Evolutionary conservation across 2,797 vertebrate genomes (phyloP).

Genomic region (Lateolabrax maculatus): DNA sequence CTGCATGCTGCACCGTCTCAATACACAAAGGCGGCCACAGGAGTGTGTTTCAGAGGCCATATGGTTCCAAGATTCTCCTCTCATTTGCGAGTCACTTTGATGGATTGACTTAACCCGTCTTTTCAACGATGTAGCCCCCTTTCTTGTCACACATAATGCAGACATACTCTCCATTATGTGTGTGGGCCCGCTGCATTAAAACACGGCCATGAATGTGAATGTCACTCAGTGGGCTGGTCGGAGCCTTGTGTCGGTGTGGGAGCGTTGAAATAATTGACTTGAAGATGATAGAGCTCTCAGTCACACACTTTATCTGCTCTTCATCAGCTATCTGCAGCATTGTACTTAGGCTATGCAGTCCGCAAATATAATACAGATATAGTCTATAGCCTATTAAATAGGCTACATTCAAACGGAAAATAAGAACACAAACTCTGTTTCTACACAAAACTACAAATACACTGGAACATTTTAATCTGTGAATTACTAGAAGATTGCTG

Average conservation of each 20-base stretch:
- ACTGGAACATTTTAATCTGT: too few species aligned
- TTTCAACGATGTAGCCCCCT: slow-evolving; percentile 87
- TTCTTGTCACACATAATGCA: slow-evolving; percentile 88
- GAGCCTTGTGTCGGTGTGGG: slow-evolving; percentile 69
- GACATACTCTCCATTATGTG: slow-evolving; percentile 77
- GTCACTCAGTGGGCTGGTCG: slow-evolving; percentile 77
- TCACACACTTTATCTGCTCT: slow-evolving; percentile 16
- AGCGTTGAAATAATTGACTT: slow-evolving; percentile 78
- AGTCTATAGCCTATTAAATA: too few species aligned
- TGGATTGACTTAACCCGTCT: slow-evolving; percentile 93
- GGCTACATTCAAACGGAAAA: too few species aligned
- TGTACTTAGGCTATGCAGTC: too few species aligned
- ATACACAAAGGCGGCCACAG: slow-evolving; percentile 83
- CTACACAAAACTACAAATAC: too few species aligned
- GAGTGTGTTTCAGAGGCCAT: slow-evolving; percentile 91
- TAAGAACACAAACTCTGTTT: too few species aligned
- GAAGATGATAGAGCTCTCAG: slow-evolving; percentile 68
- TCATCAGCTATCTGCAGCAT: background rate
- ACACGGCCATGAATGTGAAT: slow-evolving; percentile 95
- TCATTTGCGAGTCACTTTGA: slow-evolving; percentile 97
- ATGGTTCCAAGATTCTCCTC: slow-evolving; percentile 96
- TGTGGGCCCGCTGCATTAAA: slow-evolving; percentile 89
- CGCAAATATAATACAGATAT: too few species aligned
- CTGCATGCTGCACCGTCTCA: slow-evolving; percentile 36
- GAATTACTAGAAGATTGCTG: too few species aligned